Conservation (phyloP, 2,113 vertebrate species). For the Colossoma macropomum region DNA sequence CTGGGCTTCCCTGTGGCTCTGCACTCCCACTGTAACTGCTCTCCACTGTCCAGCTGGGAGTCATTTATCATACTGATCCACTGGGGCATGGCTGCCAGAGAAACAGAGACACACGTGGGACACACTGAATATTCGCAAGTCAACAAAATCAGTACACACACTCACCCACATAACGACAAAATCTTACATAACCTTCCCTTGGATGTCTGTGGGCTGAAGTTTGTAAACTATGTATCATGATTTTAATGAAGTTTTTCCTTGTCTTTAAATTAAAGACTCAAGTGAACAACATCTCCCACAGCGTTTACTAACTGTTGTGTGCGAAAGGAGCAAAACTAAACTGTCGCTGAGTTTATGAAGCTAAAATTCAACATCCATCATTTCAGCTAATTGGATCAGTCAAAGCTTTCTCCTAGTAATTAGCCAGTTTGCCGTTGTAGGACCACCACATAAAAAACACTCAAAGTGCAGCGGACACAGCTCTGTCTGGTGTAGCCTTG, state of each 20-base stretch:
- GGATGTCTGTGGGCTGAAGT: neutral
- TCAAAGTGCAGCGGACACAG: neutral
- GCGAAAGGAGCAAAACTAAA: neutral
- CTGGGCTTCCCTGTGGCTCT: constrained; percentile 90
- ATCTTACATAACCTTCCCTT: neutral
- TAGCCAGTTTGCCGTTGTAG: neutral
- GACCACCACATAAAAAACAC: neutral
- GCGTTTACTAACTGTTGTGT: neutral
- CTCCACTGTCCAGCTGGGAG: constrained; percentile 92
- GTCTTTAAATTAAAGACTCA: neutral
- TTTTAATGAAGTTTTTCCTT: neutral
- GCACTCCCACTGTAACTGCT: constrained; percentile 92
- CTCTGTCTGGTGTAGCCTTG: neutral
- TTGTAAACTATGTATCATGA: neutral
- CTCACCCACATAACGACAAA: constrained; percentile 54
- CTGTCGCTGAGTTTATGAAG: neutral
- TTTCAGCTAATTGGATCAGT: neutral
- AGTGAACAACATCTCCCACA: neutral
- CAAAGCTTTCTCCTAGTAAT: neutral
- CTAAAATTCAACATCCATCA: neutral
- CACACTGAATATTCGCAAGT: constrained; percentile 27
- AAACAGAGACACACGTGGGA: constrained; percentile 51
- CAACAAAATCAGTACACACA: constrained; percentile 52
- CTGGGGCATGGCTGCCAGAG: constrained; percentile 85
- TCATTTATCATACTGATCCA: constrained; percentile 94